Percentiles rank a stretch among this genome's conserved stretches.
These are phyloP conservation scores for Labrus mixtus DNA, from an alignment of 2,113 vertebrate species.

Conservation along the genomic window DNA sequence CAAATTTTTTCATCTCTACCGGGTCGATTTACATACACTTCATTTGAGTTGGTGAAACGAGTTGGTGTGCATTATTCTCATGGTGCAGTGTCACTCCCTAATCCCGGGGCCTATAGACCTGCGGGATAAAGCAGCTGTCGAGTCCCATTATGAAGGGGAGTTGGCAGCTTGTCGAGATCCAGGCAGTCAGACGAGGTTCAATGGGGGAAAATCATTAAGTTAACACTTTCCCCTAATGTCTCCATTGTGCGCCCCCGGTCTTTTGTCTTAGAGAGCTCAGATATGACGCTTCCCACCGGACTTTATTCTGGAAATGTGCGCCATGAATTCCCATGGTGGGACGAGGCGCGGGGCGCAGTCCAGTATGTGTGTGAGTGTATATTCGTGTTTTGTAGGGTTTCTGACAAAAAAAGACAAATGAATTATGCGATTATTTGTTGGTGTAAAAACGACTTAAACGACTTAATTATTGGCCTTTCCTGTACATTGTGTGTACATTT, in stretches of 20 bases:
- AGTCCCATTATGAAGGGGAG: slow-evolving; percentile 88
- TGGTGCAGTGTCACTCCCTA: slow-evolving; percentile 86
- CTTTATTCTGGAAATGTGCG: slow-evolving; percentile 72
- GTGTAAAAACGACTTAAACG: neutral
- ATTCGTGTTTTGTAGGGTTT: slow-evolving; percentile 9
- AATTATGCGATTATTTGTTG: slow-evolving; percentile 16
- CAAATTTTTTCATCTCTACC: slow-evolving; percentile 82
- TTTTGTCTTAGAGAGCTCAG: slow-evolving; percentile 86
- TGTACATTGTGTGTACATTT: neutral
- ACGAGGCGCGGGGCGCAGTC: slow-evolving; percentile 47
- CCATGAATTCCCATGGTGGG: slow-evolving; percentile 81
- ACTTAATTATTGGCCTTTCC: slow-evolving; percentile 3
- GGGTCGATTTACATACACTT: slow-evolving; percentile 86
- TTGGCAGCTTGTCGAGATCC: slow-evolving; percentile 89
- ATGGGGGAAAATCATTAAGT: slow-evolving; percentile 92
- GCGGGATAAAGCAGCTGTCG: slow-evolving; percentile 89
- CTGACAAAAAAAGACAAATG: slow-evolving; percentile 29
- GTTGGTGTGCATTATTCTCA: slow-evolving; percentile 85
- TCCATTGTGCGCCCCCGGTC: slow-evolving; percentile 84
- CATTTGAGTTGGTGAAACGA: slow-evolving; percentile 85
- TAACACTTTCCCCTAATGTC: slow-evolving; percentile 93
- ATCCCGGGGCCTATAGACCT: slow-evolving; percentile 88
- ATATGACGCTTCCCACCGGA: slow-evolving; percentile 84
- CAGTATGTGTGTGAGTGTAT: slow-evolving; percentile 35
- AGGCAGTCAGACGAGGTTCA: slow-evolving; percentile 88